phyloP scores from a whole-genome alignment of 2,888 invertebrate genomes.

The Calameuta filiformis region DNA sequence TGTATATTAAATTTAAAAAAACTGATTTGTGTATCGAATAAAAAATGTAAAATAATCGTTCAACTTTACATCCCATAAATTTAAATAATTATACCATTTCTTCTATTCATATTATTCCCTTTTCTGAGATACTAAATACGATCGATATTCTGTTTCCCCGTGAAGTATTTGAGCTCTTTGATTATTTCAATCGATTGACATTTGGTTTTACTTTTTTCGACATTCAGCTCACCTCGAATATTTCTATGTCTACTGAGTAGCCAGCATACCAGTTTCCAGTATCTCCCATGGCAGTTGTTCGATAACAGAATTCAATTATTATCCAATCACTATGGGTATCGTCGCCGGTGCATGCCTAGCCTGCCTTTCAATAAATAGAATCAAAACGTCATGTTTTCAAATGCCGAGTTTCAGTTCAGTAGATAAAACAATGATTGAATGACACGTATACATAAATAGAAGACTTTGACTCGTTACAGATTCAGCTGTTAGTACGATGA shows the following conservation, averaged over 20 bases:
- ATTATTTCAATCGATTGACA: background rate
- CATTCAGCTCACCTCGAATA: background rate
- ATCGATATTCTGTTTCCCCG: background rate
- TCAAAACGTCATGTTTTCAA: background rate
- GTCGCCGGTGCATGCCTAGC: background rate
- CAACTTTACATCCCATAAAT: background rate
- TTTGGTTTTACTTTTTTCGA: background rate
- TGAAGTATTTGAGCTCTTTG: background rate
- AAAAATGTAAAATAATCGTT: background rate
- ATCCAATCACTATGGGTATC: slow-evolving; percentile 1
- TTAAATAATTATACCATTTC: background rate
- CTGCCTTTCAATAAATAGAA: background rate
- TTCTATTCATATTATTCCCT: background rate
- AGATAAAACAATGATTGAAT: background rate
- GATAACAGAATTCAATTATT: slow-evolving; percentile 3
- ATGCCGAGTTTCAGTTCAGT: background rate
- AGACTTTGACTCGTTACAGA: background rate
- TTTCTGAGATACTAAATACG: background rate
- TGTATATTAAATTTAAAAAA: background rate
- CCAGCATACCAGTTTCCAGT: background rate
- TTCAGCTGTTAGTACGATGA: background rate
- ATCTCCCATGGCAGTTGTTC: background rate
- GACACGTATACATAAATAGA: background rate
- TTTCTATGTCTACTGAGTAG: background rate
- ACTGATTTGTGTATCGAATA: background rate